phyloP scores from a whole-genome alignment of 2,888 invertebrate species.

The Lucinisca nassula region DNA sequence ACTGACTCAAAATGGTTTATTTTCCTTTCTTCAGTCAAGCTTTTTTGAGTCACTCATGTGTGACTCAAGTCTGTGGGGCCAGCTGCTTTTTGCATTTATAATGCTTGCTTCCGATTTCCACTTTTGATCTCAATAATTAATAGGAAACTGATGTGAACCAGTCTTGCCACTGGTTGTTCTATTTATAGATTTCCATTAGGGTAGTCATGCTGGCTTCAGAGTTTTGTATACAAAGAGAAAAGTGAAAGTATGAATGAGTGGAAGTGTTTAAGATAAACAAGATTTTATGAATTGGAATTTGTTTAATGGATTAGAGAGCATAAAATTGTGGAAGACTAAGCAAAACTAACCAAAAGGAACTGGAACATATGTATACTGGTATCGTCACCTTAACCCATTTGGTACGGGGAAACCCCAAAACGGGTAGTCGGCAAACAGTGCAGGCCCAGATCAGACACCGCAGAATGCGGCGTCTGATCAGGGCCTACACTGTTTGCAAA shows the following conservation, averaged over 20 bases:
- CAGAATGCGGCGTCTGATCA: too few relatives aligned
- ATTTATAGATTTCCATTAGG: conserved; percentile 7
- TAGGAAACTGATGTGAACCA: conserved; percentile 7
- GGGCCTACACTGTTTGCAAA: too few relatives aligned
- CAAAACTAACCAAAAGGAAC: too few relatives aligned
- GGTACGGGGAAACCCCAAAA: too few relatives aligned
- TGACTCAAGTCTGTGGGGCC: not conserved
- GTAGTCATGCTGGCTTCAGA: not conserved
- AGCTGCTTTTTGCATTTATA: not conserved
- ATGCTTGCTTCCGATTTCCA: not conserved
- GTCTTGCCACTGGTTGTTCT: conserved; percentile 16
- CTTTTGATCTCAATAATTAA: conserved; percentile 8
- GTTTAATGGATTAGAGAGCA: too few relatives aligned
- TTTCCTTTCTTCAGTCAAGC: not conserved
- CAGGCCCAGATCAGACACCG: too few relatives aligned
- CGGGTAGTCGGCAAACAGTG: too few relatives aligned
- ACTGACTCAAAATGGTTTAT: not conserved
- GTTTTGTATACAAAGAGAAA: conserved; percentile 38
- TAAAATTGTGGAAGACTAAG: too few relatives aligned
- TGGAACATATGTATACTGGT: too few relatives aligned
- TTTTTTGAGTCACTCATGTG: not conserved
- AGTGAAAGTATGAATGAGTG: not conserved
- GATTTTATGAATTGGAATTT: too few relatives aligned
- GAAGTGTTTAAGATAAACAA: too few relatives aligned
- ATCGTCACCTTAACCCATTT: too few relatives aligned